Evolutionary conservation across 2,113 vertebrate species (phyloP).

Genomic region (Ahaetulla prasina): DNA sequence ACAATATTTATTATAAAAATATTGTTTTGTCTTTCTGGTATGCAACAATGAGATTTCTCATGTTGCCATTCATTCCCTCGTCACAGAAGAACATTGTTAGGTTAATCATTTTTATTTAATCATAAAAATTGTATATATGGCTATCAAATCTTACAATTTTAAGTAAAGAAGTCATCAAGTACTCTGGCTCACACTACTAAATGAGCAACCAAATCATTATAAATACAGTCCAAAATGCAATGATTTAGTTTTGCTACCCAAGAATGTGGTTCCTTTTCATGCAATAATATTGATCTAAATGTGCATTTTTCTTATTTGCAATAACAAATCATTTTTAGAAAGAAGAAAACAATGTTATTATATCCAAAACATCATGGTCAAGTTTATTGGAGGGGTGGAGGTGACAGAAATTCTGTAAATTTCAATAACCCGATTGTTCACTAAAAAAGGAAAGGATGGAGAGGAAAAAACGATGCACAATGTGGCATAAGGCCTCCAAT

Average conservation of each 20-base stretch:
- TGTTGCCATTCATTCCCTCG: slow-evolving; percentile 33
- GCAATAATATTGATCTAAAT: slow-evolving; percentile 34
- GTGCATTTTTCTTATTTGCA: slow-evolving; percentile 36
- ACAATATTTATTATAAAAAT: slow-evolving; percentile 14
- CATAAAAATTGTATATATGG: slow-evolving; percentile 16
- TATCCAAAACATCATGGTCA: background rate
- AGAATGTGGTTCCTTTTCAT: slow-evolving; percentile 46
- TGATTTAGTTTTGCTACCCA: slow-evolving; percentile 43
- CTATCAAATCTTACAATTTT: slow-evolving; percentile 48
- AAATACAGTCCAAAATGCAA: slow-evolving; percentile 49
- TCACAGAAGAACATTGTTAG: slow-evolving; percentile 30
- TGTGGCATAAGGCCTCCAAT: fast-evolving
- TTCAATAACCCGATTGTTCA: background rate
- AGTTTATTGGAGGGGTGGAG: slow-evolving; percentile 5
- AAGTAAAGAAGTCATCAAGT: slow-evolving; percentile 40
- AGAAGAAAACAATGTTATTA: background rate
- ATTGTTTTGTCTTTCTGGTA: background rate
- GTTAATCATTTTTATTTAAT: background rate
- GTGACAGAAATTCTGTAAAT: background rate
- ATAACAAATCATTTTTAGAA: slow-evolving; percentile 11
- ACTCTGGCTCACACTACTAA: slow-evolving; percentile 42
- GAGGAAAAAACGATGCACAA: fast-evolving
- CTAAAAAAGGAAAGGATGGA: fast-evolving
- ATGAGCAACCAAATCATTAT: slow-evolving; percentile 36
- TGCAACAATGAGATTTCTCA: slow-evolving; percentile 24